Base-by-base conservation (phyloP, 2,888 invertebrate genomes). In the Mythimna loreyi region DNA sequence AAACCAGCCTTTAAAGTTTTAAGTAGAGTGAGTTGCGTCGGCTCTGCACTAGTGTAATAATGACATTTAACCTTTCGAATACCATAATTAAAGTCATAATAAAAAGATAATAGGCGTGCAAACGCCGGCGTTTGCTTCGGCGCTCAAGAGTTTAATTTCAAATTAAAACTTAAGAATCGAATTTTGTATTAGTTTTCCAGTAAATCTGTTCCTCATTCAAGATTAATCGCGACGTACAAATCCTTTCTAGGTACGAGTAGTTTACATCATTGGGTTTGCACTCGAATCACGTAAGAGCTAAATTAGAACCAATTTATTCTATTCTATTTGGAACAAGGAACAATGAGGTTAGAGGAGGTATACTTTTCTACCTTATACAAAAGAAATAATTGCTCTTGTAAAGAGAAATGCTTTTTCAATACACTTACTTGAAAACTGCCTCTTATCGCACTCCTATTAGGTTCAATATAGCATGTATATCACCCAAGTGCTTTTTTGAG, bases 231-330 rank as follows among this genome's bases (percentile, higher is more conserved):
- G 28, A 43, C 9, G 65, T 49, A 23, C 25, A 58, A 52, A 67
- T 73, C 65, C 59, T 47, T 62, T 45, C 73, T n/a, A 43, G 16
- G 6, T 40, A 40, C 40, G 40, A 40, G 40, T 6, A 67, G 53
- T 59, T 53, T 40, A 58, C 47, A 53, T 75, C 47, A 67, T 67
- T 67, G 33, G 16, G 19, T 75, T 75, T 60, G 28, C 43, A 60
- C 49, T 75, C 69, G 23, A 57, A 56, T 69, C 61, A 68, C 76
- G 76, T 73, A 75, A 60, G 43, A 56, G 33, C 49, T 68, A 56
- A 72, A 75, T 75, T 75, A 75, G 60, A 49, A 68, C 47, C 69
- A 75, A 72, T 72, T 68, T 25, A 47, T 43, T 61, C 60, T 55
- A 60, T 60, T 68, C 40, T 78, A 30, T 72, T 75, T 68, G 47